These are phyloP conservation scores for Rhincodon typus DNA, from an alignment of 2,797 vertebrate genomes.

Conservation along the genomic window DNA sequence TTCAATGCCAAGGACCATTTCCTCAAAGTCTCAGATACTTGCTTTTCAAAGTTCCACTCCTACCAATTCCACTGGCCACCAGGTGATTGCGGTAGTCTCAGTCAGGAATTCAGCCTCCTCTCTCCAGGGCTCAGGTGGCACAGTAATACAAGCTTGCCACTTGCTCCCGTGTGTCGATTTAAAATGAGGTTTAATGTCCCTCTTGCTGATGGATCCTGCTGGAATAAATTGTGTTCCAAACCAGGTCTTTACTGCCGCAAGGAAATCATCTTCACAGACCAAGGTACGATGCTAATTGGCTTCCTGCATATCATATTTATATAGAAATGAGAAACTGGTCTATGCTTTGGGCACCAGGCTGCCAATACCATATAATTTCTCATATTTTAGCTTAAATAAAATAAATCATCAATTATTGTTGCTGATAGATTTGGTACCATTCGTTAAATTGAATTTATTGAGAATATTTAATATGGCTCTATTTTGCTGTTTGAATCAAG, in stretches of 20 bases:
- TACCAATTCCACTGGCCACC: not conserved
- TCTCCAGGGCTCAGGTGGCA: not conserved
- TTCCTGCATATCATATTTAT: not conserved
- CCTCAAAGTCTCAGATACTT: not conserved
- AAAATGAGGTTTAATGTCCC: not conserved
- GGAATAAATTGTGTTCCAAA: not conserved
- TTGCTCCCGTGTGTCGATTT: not conserved
- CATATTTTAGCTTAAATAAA: not conserved
- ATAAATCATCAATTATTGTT: not conserved
- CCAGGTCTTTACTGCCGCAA: not conserved
- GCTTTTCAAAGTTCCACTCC: not conserved
- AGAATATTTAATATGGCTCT: not conserved
- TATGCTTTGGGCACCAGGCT: not conserved
- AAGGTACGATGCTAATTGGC: not conserved
- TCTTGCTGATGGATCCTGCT: not conserved
- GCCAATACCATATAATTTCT: not conserved
- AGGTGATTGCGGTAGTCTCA: not conserved
- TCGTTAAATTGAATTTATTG: not conserved
- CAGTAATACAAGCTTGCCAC: not conserved
- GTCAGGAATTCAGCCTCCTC: not conserved
- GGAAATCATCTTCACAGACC: not conserved
- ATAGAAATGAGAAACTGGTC: not conserved
- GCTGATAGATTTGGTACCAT: not conserved
- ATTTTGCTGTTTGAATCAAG: not conserved
- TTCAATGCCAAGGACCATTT: not conserved